Evolutionary conservation across 2,888 invertebrate species (phyloP).

Genomic region (Agrotis clavis): DNA sequence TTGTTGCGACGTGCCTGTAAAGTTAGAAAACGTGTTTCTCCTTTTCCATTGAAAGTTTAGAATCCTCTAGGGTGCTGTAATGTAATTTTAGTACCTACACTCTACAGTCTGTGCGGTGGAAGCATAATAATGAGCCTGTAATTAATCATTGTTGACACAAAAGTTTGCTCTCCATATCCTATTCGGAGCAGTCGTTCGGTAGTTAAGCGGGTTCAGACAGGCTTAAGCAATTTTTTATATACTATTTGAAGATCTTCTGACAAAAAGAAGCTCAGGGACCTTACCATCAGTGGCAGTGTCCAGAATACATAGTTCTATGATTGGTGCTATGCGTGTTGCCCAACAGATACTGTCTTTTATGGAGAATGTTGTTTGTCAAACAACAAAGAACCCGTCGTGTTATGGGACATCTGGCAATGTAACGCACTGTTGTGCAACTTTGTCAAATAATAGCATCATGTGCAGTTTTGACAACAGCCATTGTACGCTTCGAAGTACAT

Average conservation of each 20-base stretch:
- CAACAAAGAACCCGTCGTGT: constrained; percentile 13
- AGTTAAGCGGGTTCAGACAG: no score
- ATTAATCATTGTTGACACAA: no score
- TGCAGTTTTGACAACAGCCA: not conserved
- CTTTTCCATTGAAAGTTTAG: constrained; percentile 34
- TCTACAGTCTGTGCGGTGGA: not conserved
- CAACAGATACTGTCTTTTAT: not conserved
- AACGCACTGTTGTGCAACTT: constrained; percentile 17
- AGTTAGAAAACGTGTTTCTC: constrained; percentile 41
- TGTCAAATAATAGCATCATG: not conserved
- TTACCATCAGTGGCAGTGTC: not conserved
- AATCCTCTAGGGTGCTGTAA: constrained; percentile 20
- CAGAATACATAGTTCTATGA: not conserved
- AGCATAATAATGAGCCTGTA: no score
- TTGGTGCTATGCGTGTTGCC: not conserved
- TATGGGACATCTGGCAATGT: constrained; percentile 18
- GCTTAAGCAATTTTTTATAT: no score
- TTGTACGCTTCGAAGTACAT: not conserved
- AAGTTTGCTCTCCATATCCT: no score
- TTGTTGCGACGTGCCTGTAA: constrained; percentile 29
- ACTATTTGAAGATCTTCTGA: not conserved
- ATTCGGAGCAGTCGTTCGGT: no score
- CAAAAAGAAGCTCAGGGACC: not conserved
- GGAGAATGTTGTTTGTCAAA: not conserved
- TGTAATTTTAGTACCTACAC: constrained; percentile 7